Evolutionary conservation across 2,888 invertebrate species (phyloP), one percentile per base, ranked within the genome.

Genomic region (Dicycla oo): DNA sequence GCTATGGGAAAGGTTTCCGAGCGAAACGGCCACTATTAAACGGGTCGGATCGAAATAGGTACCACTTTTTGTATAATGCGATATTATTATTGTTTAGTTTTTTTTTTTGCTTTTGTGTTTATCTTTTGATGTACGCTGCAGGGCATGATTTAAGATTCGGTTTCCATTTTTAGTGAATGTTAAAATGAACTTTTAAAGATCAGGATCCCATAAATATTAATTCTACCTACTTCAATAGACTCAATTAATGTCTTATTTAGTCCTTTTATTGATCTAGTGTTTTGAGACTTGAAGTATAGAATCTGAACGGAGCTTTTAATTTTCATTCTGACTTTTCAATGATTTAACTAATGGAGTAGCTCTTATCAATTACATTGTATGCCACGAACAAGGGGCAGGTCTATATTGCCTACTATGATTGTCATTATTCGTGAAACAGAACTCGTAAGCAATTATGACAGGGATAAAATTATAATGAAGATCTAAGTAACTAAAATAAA

Each of bases 1-100:
- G 88, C 87, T 87, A 89, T 91, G 91, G 91, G 91, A 90, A 92
- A 90, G 89, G 89, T 90, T 89, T 88, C 87, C 85, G 81, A 87
- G 83, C 85, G 82, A 85, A 87, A 80, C 85, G 82, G 75, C 82
- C 81, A 83, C 85, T 76, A 86, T 85, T 81, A 80, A 83, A 83
- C 82, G 83, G 80, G 81, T 84, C 80, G 70, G 80, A 83, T 84
- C 84, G 77, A 84, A 86, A 83, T 84, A 79, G 85, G 81, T 81
- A 76, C 78, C 69, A 75, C 74, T 85, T 86, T 84, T 85, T 84
- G 72, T 84, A 77, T 80, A 78, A 77, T 77, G 68, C 72, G 69
- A 75, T 83, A 73, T 78, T 83, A 81, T 80, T 80, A 78, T 58
- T 75, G 63, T 79, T 72, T 76, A 56, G 73, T 74, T 67, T 77